Conservation (phyloP, 2,797 vertebrate species). For the Florisuga fusca region DNA sequence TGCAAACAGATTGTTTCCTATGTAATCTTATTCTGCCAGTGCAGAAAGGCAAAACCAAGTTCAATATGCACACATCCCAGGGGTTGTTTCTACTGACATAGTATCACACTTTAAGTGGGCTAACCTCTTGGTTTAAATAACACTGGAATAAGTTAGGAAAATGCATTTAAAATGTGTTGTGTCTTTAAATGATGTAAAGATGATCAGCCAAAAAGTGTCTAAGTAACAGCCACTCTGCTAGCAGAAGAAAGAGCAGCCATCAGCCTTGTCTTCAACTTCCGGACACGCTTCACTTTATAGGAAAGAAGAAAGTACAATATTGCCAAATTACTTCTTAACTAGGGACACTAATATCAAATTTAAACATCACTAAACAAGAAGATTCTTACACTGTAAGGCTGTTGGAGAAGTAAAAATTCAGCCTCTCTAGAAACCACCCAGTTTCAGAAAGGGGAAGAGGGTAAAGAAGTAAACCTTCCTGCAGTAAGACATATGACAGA, state of each 20-base stretch:
- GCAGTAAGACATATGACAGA: background rate
- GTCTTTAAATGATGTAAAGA: background rate
- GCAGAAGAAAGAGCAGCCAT: background rate
- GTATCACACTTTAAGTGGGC: background rate
- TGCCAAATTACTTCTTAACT: background rate
- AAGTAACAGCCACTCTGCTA: background rate
- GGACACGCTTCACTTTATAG: background rate
- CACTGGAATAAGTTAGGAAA: background rate
- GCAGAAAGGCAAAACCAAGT: background rate
- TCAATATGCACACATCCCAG: background rate
- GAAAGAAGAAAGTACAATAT: background rate
- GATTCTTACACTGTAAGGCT: background rate
- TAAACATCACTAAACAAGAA: background rate
- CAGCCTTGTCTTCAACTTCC: background rate
- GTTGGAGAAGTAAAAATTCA: background rate
- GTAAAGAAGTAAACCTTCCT: background rate
- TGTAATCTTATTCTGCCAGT: background rate
- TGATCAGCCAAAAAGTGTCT: background rate
- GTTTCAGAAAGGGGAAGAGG: background rate
- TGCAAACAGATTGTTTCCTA: background rate
- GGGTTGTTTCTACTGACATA: background rate
- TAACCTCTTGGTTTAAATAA: background rate
- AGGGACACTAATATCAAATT: background rate
- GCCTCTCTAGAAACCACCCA: background rate
- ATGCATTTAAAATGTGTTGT: background rate